Evolutionary conservation across 2,888 invertebrate genomes (phyloP).

Genomic region (Rotaria socialis): DNA sequence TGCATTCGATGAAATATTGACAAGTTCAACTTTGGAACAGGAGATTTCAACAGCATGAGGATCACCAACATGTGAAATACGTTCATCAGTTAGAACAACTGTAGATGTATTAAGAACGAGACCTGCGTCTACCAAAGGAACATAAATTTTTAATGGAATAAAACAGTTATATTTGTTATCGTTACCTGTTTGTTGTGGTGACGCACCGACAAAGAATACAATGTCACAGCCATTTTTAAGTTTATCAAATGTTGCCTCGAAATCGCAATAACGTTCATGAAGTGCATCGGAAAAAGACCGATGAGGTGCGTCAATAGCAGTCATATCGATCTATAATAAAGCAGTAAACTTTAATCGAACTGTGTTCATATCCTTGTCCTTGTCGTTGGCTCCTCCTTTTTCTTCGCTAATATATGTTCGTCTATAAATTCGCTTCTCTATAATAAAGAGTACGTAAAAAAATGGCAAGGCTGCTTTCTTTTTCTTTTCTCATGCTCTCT

Average conservation of each 20-base stretch:
- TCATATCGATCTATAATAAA: background rate
- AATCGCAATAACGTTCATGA: conserved; percentile 31
- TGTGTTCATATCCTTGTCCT: background rate
- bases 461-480: background rate
- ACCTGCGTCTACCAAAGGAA: background rate
- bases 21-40: conserved; percentile 16
- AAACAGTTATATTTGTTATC: background rate
- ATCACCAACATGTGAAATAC: conserved; percentile 22
- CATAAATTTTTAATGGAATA: background rate
- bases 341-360: background rate
- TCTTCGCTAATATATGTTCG: background rate
- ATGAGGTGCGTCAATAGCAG: background rate
- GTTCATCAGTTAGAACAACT: conserved; percentile 28
- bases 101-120: background rate
- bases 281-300: conserved; percentile 33
- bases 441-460: background rate
- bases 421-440: background rate
- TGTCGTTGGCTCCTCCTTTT: background rate
- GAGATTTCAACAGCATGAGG: background rate
- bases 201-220: conserved; percentile 23
- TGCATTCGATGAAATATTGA: conserved; percentile 34
- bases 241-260: conserved; percentile 8
- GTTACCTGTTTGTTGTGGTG: conserved; percentile 20
- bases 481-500: background rate
- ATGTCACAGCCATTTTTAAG: conserved; percentile 24